Evolutionary conservation across 1,140 invertebrate species (phyloP).

Genomic region (Penaeus japonicus): DNA sequence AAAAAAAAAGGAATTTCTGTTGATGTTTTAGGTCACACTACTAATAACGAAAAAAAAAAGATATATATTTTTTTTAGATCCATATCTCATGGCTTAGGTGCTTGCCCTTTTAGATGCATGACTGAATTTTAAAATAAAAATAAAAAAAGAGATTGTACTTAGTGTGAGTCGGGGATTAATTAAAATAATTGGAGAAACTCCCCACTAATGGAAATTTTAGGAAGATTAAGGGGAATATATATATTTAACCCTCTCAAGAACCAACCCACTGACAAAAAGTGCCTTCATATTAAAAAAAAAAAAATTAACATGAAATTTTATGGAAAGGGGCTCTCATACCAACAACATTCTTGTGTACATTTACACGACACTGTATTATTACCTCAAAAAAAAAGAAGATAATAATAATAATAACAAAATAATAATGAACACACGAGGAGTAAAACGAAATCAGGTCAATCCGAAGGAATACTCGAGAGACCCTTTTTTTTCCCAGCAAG

Average conservation of each 20-base stretch:
- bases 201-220: slow-evolving; percentile 6
- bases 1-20: no score
- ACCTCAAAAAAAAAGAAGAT: background rate
- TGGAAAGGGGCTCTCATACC: background rate
- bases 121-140: background rate
- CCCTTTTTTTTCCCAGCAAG: no score
- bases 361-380: background rate
- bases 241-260: background rate
- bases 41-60: background rate
- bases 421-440: no score
- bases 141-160: slow-evolving; percentile 39
- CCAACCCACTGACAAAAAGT: slow-evolving; percentile 35
- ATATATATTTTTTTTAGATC: background rate
- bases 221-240: background rate
- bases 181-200: background rate
- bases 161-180: slow-evolving; percentile 7
- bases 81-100: slow-evolving; percentile 3
- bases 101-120: background rate
- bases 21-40: background rate
- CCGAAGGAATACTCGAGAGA: no score
- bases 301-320: background rate
- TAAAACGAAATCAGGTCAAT: no score
- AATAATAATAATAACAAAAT: background rate
- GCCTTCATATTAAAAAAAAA: background rate
- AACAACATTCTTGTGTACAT: background rate